Evolutionary conservation across 2,797 vertebrate species (phyloP).

Genomic region (Zalophus californianus): DNA sequence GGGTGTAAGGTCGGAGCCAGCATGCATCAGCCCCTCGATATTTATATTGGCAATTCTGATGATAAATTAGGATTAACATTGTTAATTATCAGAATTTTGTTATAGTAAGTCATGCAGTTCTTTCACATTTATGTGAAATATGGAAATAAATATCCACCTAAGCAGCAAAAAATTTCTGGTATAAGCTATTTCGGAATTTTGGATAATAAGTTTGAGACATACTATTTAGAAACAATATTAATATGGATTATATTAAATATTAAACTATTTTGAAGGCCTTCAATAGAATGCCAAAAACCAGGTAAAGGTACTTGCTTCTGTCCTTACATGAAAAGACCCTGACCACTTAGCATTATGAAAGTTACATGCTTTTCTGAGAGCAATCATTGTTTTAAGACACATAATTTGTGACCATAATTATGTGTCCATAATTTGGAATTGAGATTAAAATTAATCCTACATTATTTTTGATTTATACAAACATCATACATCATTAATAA

Average conservation of each 20-base stretch:
- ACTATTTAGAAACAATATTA: conserved; percentile 41
- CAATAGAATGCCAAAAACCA: neutral
- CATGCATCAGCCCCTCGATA: neutral
- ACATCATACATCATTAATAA: neutral
- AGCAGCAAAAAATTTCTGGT: conserved; percentile 12
- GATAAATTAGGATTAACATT: neutral
- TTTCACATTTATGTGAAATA: neutral
- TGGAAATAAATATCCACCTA: neutral
- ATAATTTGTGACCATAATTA: neutral
- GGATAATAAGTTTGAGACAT: neutral
- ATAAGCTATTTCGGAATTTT: conserved; percentile 15
- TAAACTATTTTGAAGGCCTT: neutral
- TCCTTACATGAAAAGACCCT: neutral
- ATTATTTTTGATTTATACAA: neutral
- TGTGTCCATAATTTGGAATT: neutral
- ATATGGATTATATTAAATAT: neutral
- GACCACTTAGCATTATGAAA: neutral
- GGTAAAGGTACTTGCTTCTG: neutral
- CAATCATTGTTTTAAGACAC: neutral
- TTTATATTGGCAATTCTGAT: neutral
- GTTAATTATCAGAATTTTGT: neutral
- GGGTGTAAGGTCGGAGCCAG: neutral
- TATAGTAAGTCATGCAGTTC: neutral
- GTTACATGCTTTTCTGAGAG: neutral
- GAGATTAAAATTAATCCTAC: neutral